These are phyloP conservation scores for Ceryle rudis DNA, from an alignment of 2,797 vertebrate species.

Conservation along the genomic window DNA sequence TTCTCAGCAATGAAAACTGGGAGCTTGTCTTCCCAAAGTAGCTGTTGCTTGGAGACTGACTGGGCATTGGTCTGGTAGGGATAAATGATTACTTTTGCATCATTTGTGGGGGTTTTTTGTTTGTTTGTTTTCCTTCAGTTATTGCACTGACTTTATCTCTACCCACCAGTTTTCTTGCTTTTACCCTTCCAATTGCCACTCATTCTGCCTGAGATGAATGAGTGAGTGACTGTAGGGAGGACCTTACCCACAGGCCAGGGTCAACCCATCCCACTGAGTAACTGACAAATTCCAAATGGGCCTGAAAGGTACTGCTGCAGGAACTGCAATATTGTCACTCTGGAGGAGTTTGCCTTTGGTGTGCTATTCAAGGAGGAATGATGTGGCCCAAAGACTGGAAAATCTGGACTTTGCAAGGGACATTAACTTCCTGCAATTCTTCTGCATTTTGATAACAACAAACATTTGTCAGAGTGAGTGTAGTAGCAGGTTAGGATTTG, in stretches of 20 bases:
- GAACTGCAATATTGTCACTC: background rate
- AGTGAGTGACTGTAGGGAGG: rapidly evolving
- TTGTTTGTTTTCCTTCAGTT: background rate
- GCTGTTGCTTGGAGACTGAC: background rate
- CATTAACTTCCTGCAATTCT: constrained; percentile 17
- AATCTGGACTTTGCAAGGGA: constrained; percentile 39
- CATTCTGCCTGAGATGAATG: background rate
- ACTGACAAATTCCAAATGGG: background rate
- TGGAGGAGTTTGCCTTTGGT: background rate
- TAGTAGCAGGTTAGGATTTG: background rate
- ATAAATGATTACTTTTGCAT: background rate
- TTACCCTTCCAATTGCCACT: background rate
- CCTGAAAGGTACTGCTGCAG: background rate
- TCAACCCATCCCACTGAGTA: background rate
- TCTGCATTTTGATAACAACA: background rate
- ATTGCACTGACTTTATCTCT: background rate
- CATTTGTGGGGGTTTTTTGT: rapidly evolving
- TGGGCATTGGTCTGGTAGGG: background rate
- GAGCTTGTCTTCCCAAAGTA: background rate
- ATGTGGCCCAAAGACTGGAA: constrained; percentile 18
- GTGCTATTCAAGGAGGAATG: background rate
- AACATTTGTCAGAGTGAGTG: constrained; percentile 9
- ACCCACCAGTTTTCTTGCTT: background rate
- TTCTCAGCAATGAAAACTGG: background rate
- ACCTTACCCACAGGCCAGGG: background rate